Percentiles rank a stretch among this genome's conserved stretches.
Evolutionary conservation across 2,113 vertebrate genomes (phyloP).

Genomic region (Hippocampus guttulatus): DNA sequence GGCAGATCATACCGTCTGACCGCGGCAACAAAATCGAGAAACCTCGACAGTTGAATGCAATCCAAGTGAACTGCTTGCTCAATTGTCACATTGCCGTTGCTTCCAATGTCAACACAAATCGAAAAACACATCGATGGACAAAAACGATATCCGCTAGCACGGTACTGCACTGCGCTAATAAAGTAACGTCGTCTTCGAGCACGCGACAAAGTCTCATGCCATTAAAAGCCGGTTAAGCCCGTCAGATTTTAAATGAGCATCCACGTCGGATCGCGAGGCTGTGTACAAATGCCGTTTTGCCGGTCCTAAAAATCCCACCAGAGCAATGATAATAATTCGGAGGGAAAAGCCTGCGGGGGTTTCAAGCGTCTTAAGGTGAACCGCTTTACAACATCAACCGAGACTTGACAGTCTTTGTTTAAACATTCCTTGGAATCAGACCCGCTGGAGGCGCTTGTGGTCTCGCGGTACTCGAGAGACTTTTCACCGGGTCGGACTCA

Average conservation of each 20-base stretch:
- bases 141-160: no score
- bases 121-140: no score
- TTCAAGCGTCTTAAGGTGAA: slow-evolving; percentile 5
- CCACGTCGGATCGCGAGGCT: neutral
- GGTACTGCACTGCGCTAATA: neutral
- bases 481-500: slow-evolving; percentile 45
- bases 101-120: no score
- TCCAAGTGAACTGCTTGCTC: no score
- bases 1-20: no score
- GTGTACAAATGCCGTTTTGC: neutral
- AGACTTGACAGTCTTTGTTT: neutral
- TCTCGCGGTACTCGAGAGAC: slow-evolving; percentile 7
- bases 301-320: neutral
- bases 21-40: no score
- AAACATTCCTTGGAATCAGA: slow-evolving; percentile 1
- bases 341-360: slow-evolving; percentile 16
- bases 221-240: neutral
- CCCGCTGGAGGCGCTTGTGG: slow-evolving; percentile 21
- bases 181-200: neutral
- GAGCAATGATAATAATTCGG: neutral
- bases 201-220: neutral
- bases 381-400: neutral
- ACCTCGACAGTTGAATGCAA: no score
- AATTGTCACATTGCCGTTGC: no score
- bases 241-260: neutral